Evolutionary conservation across 2,888 invertebrate species (phyloP), one percentile per base, ranked within the genome.

Genomic region (Cantharis rustica): DNA sequence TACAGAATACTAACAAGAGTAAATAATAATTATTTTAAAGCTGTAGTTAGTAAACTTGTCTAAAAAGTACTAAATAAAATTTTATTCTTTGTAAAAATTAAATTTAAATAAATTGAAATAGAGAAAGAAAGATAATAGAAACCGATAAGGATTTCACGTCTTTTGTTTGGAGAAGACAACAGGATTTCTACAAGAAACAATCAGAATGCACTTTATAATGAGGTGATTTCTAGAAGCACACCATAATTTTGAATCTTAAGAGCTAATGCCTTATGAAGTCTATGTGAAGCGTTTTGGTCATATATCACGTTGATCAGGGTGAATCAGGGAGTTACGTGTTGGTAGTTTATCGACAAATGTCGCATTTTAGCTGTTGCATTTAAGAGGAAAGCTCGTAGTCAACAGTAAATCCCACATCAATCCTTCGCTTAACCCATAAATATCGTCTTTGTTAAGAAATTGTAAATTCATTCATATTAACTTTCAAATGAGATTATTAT

Each of bases 211-310:
- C n/a, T 47, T n/a, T 1, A 47, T 47, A 47, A 47, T 47, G 47
- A 47, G n/a, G n/a, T 47, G 68, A 17, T 66, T 72, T 27, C 61
- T 15, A 69, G 64, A 77, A 73, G 78, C 71, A 73, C 66, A 73
- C 78, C 71, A 74, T 74, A 71, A 68, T 71, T 69, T 82, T 80
- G 81, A 83, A 84, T 84, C 84, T 83, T 73, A 81, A 82, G 82
- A 83, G 81, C 84, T 83, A 83, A 83, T 81, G 83, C 86, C 83
- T 83, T 82, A 82, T 81, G 82, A 83, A 83, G 85, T 84, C 85
- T 83, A 81, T 84, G 83, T 84, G 85, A 84, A 84, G 84, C 84
- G 83, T 80, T 78, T 77, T 26, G 77, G 74, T 78, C 79, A 77
- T 81, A 81, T 80, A 81, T 81, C 81, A 81, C 78, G 72, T 73